Conservation (phyloP, 2,888 invertebrate genomes). For the Agriopis aurantiaria region DNA sequence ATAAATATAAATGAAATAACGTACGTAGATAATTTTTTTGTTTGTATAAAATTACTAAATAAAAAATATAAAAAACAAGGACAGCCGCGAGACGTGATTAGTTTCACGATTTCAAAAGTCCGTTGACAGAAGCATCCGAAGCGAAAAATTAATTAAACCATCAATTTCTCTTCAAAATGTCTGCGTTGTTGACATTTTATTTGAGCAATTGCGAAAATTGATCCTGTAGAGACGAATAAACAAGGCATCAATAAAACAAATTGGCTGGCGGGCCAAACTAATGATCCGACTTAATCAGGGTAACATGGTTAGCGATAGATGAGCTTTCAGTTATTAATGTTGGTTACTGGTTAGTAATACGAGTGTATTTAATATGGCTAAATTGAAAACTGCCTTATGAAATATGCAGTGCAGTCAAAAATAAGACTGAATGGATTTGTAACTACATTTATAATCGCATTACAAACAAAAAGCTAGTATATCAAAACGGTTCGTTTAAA, state of each 20-base stretch:
- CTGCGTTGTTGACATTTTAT: conserved; percentile 17
- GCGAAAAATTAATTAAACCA: conserved; percentile 17
- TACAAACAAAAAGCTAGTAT: too few species aligned
- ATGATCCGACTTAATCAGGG: conserved; percentile 14
- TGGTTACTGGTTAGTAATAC: conserved; percentile 11
- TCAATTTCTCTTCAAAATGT: conserved; percentile 10
- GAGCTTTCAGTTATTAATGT: conserved; percentile 12
- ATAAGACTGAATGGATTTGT: too few species aligned
- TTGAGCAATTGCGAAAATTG: conserved; percentile 23
- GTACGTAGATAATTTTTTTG: too few species aligned
- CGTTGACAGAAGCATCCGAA: conserved; percentile 13
- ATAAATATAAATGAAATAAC: too few species aligned
- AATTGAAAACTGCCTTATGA: not conserved
- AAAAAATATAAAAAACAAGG: not conserved
- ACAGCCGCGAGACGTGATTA: not conserved
- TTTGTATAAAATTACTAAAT: not conserved
- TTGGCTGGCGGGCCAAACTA: conserved; percentile 23
- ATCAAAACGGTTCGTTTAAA: too few species aligned
- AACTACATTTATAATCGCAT: too few species aligned
- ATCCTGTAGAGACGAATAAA: conserved; percentile 19
- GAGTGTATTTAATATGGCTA: not conserved
- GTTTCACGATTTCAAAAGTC: conserved; percentile 6
- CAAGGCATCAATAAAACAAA: conserved; percentile 33
- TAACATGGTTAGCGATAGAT: conserved; percentile 3
- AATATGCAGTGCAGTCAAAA: too few species aligned